These are phyloP conservation scores for Paratilapia polleni DNA, from an alignment of 2,113 vertebrate genomes.

Conservation along the genomic window DNA sequence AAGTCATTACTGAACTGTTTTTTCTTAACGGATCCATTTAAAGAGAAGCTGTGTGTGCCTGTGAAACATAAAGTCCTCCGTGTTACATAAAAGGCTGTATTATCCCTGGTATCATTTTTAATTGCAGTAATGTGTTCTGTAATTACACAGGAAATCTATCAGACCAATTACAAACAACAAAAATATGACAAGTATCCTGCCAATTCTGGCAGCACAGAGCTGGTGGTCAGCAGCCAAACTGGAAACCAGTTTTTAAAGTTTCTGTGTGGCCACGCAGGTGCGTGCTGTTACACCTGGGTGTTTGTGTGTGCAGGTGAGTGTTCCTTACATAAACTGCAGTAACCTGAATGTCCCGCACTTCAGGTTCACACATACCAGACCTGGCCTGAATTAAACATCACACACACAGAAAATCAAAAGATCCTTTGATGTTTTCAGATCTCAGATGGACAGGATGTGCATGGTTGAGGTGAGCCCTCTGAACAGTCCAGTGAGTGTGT, in stretches of 20 bases:
- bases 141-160: background rate
- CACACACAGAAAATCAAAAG: conserved; percentile 46
- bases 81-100: background rate
- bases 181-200: background rate
- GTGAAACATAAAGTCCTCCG: background rate
- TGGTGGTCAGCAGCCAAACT: background rate
- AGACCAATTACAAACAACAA: conserved; percentile 9
- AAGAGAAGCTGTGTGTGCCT: background rate
- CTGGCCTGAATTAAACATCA: conserved; percentile 25
- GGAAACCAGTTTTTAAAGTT: conserved; percentile 36
- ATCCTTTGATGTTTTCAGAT: conserved; percentile 59
- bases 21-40: background rate
- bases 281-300: background rate
- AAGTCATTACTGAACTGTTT: background rate
- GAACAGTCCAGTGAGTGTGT: conserved; percentile 24
- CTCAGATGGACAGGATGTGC: conserved; percentile 50
- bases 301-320: conserved; percentile 14
- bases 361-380: conserved; percentile 15
- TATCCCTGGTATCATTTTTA: conserved; percentile 10
- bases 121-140: conserved; percentile 2
- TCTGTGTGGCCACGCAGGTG: background rate
- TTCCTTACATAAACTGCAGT: background rate
- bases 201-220: background rate
- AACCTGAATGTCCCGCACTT: conserved; percentile 25
- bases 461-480: conserved; percentile 10